phyloP scores from a whole-genome alignment of 2,113 vertebrate species.

The Paralichthys olivaceus region DNA sequence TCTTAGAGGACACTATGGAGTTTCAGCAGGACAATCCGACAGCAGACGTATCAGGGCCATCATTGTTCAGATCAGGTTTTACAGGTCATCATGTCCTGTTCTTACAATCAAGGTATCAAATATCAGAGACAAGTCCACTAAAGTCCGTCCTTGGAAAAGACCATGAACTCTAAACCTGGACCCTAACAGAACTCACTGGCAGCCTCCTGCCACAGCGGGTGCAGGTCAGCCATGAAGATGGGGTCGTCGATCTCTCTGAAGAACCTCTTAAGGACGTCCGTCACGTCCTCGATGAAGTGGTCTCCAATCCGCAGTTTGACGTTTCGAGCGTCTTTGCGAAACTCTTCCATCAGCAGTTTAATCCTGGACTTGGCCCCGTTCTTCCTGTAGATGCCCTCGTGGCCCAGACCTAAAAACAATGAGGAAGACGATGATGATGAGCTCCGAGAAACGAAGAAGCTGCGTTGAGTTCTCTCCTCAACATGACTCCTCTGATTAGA shows the following conservation, averaged over 20 bases:
- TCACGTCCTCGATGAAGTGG: conserved; percentile 98
- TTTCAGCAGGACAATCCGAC: too few relatives aligned
- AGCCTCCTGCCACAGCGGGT: conserved; percentile 92
- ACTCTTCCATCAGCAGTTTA: conserved; percentile 95
- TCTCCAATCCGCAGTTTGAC: conserved; percentile 95
- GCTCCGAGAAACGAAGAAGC: too few relatives aligned
- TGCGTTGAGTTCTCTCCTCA: too few relatives aligned
- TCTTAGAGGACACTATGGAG: too few relatives aligned
- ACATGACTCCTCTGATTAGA: too few relatives aligned
- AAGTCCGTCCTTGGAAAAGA: background rate
- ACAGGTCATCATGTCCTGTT: too few relatives aligned
- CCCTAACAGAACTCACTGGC: conserved; percentile 84
- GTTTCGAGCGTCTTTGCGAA: conserved; percentile 92
- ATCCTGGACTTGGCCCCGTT: conserved; percentile 95
- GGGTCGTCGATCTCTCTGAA: conserved; percentile 96
- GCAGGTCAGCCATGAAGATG: conserved; percentile 90
- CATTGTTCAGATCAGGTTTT: too few relatives aligned
- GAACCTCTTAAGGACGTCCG: conserved; percentile 96
- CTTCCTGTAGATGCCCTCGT: conserved; percentile 97
- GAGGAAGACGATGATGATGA: background rate
- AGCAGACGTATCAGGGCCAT: too few relatives aligned
- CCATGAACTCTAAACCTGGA: background rate
- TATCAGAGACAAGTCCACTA: too few relatives aligned
- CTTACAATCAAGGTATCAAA: background rate
- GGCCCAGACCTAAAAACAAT: conserved; percentile 85